Evolutionary conservation across 2,797 vertebrate genomes (phyloP).

Genomic region (Phalanger gymnotis): DNA sequence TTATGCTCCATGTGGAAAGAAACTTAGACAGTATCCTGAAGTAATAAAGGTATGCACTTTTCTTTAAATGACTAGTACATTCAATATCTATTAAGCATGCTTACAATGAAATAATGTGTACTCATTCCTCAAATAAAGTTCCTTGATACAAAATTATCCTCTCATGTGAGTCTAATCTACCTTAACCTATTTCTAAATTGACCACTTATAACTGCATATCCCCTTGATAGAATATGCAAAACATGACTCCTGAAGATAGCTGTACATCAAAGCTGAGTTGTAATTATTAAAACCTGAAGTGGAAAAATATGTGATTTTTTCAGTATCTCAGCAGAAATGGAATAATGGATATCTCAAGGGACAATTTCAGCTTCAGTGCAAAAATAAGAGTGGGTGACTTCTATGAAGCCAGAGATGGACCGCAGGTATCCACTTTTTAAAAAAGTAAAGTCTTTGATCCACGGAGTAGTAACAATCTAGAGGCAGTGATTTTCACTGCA

Average conservation of each 20-base stretch:
- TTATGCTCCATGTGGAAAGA: constrained; percentile 97
- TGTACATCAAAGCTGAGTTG: constrained; percentile 85
- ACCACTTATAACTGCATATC: constrained; percentile 75
- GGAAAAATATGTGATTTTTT: constrained; percentile 92
- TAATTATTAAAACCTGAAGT: constrained; percentile 89
- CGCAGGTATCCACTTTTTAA: constrained; percentile 91
- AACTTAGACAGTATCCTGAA: constrained; percentile 95
- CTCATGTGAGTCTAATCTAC: constrained; percentile 75
- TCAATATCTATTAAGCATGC: constrained; percentile 71
- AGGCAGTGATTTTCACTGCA: constrained; percentile 79
- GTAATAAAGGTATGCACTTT: constrained; percentile 92
- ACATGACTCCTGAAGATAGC: constrained; percentile 82
- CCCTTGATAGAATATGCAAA: constrained; percentile 80
- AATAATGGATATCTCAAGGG: constrained; percentile 95
- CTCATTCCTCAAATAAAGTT: constrained; percentile 77
- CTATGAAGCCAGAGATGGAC: constrained; percentile 98
- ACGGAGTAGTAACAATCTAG: constrained; percentile 83
- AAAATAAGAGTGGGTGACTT: constrained; percentile 98
- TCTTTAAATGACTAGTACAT: constrained; percentile 47
- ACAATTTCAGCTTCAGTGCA: constrained; percentile 99
- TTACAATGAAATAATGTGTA: constrained; percentile 55
- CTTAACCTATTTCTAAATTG: constrained; percentile 75
- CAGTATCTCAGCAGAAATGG: constrained; percentile 97
- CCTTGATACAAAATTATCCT: constrained; percentile 76
- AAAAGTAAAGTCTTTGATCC: constrained; percentile 87